A percentile compares a stretch with the other conserved stretches of the same genome.
Conservation (phyloP, 2,797 vertebrate genomes). For the Choloepus didactylus region DNA sequence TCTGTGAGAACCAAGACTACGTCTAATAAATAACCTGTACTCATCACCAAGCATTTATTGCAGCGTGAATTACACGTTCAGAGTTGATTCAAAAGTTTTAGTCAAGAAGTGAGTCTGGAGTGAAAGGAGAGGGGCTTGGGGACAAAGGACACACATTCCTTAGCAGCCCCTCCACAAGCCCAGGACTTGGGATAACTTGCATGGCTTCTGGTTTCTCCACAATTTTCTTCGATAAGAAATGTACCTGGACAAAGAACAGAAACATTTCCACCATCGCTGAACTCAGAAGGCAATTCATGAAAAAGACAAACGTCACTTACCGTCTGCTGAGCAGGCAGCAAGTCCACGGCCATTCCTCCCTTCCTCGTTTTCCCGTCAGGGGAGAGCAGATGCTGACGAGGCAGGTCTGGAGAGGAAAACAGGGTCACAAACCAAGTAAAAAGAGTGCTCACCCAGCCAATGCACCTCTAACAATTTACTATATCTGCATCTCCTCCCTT, state of each 20-base stretch:
- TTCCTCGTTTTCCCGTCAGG: slow-evolving; percentile 39
- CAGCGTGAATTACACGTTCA: neutral
- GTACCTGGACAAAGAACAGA: slow-evolving; percentile 1
- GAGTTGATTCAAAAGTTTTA: neutral
- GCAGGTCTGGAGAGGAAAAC: slow-evolving; percentile 40
- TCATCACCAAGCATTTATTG: neutral
- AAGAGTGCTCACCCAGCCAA: neutral
- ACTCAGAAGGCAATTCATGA: neutral
- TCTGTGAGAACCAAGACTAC: neutral
- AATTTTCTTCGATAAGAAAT: neutral
- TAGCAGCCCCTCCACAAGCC: neutral
- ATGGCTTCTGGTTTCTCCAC: neutral
- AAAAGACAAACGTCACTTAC: slow-evolving; percentile 66
- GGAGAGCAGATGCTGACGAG: neutral
- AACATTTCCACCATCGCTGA: neutral
- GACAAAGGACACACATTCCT: neutral
- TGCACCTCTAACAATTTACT: neutral
- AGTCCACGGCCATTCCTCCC: slow-evolving; percentile 64
- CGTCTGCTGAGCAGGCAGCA: neutral
- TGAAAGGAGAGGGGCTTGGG: neutral
- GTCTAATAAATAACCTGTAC: neutral
- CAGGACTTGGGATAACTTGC: neutral
- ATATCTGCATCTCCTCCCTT: neutral
- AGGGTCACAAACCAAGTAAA: neutral
- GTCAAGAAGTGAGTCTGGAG: neutral